Evolutionary conservation across 2,888 invertebrate genomes (phyloP).

Genomic region (Mamestra brassicae): DNA sequence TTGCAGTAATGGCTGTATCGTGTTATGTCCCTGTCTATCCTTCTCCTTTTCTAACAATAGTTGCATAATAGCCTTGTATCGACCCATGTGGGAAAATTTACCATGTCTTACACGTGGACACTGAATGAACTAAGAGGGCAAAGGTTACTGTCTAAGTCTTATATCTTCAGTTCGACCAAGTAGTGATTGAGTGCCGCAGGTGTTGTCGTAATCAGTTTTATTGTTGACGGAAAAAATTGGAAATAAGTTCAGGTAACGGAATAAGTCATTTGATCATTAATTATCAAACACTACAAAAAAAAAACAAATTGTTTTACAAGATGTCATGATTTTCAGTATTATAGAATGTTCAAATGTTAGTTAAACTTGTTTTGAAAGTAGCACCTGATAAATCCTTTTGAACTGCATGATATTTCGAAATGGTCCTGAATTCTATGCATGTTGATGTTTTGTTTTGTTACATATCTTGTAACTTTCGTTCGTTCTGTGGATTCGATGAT

Average conservation of each 20-base stretch:
- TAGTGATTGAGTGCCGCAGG: background rate
- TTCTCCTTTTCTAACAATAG: slow-evolving; percentile 29
- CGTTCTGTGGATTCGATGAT: slow-evolving; percentile 34
- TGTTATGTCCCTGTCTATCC: slow-evolving; percentile 37
- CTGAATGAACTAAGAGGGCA: slow-evolving; percentile 13
- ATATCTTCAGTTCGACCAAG: background rate
- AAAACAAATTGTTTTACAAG: background rate
- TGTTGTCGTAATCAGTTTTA: background rate
- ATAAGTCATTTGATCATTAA: background rate
- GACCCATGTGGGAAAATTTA: slow-evolving; percentile 28
- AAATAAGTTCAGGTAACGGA: background rate
- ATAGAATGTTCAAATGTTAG: background rate
- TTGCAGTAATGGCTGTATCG: slow-evolving; percentile 52
- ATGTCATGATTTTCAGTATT: background rate
- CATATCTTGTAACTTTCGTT: slow-evolving; percentile 11
- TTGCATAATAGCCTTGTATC: slow-evolving; percentile 21
- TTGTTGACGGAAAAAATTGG: background rate
- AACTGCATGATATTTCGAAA: slow-evolving; percentile 37
- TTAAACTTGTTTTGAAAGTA: background rate
- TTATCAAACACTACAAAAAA: background rate
- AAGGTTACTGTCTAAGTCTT: background rate
- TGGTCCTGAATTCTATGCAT: slow-evolving; percentile 36
- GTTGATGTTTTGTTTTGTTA: slow-evolving; percentile 43
- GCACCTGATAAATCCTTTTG: background rate
- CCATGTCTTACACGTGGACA: background rate